phyloP scores from a whole-genome alignment of 2,888 invertebrate species.

The Panzeria rudis region DNA sequence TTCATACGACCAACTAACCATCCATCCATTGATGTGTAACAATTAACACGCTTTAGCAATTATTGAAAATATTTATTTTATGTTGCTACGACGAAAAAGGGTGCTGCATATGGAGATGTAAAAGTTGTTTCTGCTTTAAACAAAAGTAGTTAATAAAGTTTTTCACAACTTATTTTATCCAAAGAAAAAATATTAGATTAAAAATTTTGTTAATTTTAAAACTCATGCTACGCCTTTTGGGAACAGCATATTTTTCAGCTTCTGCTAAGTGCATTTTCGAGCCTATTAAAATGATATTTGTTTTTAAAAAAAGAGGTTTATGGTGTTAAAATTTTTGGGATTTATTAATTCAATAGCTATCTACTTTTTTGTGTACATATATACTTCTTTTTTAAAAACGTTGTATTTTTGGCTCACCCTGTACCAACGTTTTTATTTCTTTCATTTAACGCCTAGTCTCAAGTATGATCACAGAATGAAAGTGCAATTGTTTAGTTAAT shows the following conservation, averaged over 20 bases:
- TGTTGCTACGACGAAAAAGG: conserved; percentile 4
- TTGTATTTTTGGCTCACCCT: conserved; percentile 1
- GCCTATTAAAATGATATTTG: too few species aligned
- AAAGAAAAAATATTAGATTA: too few species aligned
- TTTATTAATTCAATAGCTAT: background rate
- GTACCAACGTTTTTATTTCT: background rate
- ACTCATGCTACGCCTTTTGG: too few species aligned
- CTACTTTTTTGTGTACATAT: background rate
- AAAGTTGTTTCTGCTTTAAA: background rate
- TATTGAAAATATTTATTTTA: conserved; percentile 64
- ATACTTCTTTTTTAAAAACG: background rate
- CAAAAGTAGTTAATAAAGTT: background rate
- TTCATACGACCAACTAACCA: conserved; percentile 1
- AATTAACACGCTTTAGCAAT: conserved; percentile 71
- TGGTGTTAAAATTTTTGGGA: too few species aligned
- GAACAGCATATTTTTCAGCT: too few species aligned
- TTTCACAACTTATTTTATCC: background rate
- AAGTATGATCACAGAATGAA: conserved; percentile 43
- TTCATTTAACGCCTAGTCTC: background rate
- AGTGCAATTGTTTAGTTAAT: conserved; percentile 63
- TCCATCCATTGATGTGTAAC: conserved; percentile 47
- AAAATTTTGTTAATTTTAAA: too few species aligned
- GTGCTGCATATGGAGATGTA: background rate
- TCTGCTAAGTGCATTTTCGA: too few species aligned
- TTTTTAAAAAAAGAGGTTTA: too few species aligned